phyloP scores from a whole-genome alignment of 2,888 invertebrate species.

The Agrotis exclamationis region DNA sequence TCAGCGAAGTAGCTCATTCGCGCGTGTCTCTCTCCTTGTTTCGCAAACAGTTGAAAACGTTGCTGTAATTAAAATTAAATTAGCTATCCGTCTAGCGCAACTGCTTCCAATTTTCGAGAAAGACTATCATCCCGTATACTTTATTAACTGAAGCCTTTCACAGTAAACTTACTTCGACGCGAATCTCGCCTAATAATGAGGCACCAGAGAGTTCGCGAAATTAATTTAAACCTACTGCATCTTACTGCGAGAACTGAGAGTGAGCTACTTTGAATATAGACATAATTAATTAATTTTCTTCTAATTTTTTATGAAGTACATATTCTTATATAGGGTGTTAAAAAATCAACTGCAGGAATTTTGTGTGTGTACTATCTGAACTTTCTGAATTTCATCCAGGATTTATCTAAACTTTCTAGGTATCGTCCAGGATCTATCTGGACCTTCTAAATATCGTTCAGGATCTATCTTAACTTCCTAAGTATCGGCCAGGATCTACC shows the following conservation, averaged over 20 bases:
- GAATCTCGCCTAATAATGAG: conserved; percentile 65
- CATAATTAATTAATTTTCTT: conserved; percentile 36
- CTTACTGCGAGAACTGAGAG: conserved; percentile 50
- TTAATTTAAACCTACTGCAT: conserved; percentile 67
- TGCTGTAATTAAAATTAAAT: conserved; percentile 66
- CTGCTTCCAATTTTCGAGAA: conserved; percentile 62
- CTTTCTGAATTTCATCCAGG: too few species aligned
- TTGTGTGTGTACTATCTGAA: too few species aligned
- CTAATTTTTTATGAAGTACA: too few species aligned
- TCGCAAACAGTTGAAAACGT: conserved; percentile 48
- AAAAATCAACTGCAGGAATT: too few species aligned
- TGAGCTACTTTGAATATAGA: conserved; percentile 52
- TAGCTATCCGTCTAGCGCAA: conserved; percentile 63
- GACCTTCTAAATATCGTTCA: too few species aligned
- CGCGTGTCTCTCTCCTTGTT: conserved; percentile 43
- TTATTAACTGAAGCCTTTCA: conserved; percentile 63
- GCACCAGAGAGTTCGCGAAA: conserved; percentile 61
- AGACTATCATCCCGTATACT: conserved; percentile 56
- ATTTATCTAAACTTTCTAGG: too few species aligned
- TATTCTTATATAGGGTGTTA: too few species aligned
- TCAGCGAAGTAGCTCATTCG: neutral
- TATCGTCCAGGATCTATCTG: too few species aligned
- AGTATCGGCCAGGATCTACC: too few species aligned
- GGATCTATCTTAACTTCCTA: too few species aligned
- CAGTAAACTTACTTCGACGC: conserved; percentile 57